Base-by-base conservation (phyloP, 2,888 invertebrate genomes). In the Folsomia manolachei region DNA sequence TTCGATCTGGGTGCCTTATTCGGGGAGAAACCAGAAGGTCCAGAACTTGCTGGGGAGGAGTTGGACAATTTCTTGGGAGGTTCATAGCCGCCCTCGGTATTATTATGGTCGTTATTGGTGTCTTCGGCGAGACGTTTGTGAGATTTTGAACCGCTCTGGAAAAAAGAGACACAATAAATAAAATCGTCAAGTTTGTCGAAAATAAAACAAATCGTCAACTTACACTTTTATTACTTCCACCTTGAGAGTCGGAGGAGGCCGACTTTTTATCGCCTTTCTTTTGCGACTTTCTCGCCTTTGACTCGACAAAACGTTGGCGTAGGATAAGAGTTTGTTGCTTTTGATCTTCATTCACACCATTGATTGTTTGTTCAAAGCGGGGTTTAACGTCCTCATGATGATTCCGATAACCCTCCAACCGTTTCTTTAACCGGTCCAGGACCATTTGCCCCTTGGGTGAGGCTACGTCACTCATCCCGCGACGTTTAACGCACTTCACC, bases 251-350 rank as follows among this genome's bases (percentile, higher is more conserved):
- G 7, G 4, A 14, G 7, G 4, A 14, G 39, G 7, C 4, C 14
- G 4, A 79, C 80, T 90, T 89, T 83, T 90, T 92, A 86, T 93
- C 93, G 78, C 86, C 86, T 72, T 85, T 84, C 85, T 94, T 95
- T 83, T 89, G 88, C 74, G 91, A 90, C 80, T 91, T 90, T 81
- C 92, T 88, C 85, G 95, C 95, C 80, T 93, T 90, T 84, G 91
- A 91, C 85, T 96, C 96, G 82, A 95, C 88, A 85, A 91, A 95
- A 78, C 93, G 89, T 85, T 95, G 94, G 84, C 94, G 93, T 77
- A 96, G 87, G 78, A 92, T 89, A 81, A 90, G 87, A 52, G 95
- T 95, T 84, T 95, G 95, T 85, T 94, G 90, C 81, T 92, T 90
- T 84, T 95, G 94, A 84, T 94, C 94, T 83, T 95, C 95, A 86